Conservation (phyloP, 2,113 vertebrate species). For the Columba janthina region DNA sequence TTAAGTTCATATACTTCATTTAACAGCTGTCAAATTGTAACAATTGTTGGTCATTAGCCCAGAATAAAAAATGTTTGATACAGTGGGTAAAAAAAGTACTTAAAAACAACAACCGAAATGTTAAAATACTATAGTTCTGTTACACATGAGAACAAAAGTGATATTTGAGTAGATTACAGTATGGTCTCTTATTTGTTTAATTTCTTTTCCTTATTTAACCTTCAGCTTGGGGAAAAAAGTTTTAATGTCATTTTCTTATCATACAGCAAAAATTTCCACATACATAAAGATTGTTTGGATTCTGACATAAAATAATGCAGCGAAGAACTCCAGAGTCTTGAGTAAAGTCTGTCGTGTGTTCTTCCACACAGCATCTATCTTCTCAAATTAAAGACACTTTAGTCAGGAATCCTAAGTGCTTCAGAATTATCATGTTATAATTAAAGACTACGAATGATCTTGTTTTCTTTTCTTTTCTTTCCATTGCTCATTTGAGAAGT, state of each 20-base stretch:
- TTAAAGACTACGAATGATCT: not conserved
- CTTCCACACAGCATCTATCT: not conserved
- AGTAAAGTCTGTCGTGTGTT: not conserved
- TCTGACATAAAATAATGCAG: not conserved
- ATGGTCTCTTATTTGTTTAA: rapidly evolving
- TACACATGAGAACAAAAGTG: not conserved
- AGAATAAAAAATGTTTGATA: not conserved
- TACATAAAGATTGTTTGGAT: not conserved
- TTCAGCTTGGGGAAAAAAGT: not conserved
- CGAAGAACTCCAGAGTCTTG: not conserved
- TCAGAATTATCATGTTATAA: not conserved
- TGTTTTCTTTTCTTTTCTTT: not conserved
- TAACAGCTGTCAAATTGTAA: not conserved
- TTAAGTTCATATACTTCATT: not conserved
- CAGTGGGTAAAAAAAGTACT: not conserved
- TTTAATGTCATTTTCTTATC: not conserved
- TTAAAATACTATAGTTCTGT: not conserved
- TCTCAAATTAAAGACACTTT: not conserved
- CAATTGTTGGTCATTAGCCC: not conserved
- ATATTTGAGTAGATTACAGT: not conserved
- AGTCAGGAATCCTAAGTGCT: not conserved
- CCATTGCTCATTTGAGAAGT: not conserved
- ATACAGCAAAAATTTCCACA: not conserved
- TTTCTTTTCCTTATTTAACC: not conserved
- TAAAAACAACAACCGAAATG: not conserved